Conservation (phyloP, 2,113 vertebrate species). For the Crotalus viridis region DNA sequence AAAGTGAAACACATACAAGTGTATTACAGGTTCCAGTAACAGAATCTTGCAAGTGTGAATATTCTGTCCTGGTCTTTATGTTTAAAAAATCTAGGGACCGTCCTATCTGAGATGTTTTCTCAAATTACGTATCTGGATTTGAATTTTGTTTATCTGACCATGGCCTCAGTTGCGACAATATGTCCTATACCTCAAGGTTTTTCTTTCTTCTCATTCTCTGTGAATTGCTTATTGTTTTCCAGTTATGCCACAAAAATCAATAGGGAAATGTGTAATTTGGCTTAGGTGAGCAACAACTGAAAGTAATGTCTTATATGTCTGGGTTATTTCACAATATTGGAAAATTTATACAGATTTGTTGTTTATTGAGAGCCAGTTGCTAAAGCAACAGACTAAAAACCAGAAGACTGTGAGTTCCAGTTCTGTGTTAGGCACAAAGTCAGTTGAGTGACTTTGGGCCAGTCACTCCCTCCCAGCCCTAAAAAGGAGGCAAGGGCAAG, state of each 20-base stretch:
- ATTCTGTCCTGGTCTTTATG: neutral
- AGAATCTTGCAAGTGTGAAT: neutral
- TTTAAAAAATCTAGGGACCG: neutral
- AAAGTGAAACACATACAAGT: too few species aligned
- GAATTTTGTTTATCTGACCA: neutral
- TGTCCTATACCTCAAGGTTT: neutral
- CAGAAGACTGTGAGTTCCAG: neutral
- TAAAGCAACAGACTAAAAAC: neutral
- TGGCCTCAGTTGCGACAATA: neutral
- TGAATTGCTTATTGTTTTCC: neutral
- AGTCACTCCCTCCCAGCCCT: neutral
- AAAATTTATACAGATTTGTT: neutral
- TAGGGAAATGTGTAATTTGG: neutral
- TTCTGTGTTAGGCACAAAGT: neutral
- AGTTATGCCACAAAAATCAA: neutral
- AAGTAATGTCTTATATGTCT: neutral
- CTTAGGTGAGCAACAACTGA: neutral
- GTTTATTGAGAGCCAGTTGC: neutral
- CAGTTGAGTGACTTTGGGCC: neutral
- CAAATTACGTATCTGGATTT: neutral
- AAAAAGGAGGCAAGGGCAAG: neutral
- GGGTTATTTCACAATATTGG: neutral
- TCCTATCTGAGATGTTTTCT: neutral
- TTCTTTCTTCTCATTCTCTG: neutral
- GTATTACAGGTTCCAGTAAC: neutral